phyloP scores from a whole-genome alignment of 2,888 invertebrate genomes.

The Erebia epiphron region DNA sequence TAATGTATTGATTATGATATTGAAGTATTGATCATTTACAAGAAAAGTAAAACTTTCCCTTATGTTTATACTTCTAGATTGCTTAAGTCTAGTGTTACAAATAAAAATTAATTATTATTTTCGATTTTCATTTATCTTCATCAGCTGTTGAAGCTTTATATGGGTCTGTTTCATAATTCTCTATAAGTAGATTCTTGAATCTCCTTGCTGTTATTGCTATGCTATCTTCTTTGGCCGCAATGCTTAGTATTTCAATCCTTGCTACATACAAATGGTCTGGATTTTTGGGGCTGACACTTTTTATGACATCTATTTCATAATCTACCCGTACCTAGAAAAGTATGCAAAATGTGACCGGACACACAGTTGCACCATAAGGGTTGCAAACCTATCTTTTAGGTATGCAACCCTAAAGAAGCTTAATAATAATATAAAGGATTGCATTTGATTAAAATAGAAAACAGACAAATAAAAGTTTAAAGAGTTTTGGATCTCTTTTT shows the following conservation, averaged over 20 bases:
- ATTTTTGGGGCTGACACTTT: slow-evolving; percentile 86
- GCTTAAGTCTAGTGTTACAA: slow-evolving; percentile 14
- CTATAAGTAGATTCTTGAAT: slow-evolving; percentile 87
- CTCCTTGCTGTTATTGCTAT: slow-evolving; percentile 85
- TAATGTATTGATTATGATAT: slow-evolving; percentile 1
- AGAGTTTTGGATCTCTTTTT: too few species aligned
- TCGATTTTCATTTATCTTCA: slow-evolving; percentile 40
- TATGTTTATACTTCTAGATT: slow-evolving; percentile 1
- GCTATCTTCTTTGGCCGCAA: slow-evolving; percentile 79
- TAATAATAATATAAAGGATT: too few species aligned
- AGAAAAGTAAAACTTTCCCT: neutral
- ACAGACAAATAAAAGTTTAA: too few species aligned
- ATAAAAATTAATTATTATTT: slow-evolving; percentile 25
- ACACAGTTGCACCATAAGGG: too few species aligned
- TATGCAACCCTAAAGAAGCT: too few species aligned
- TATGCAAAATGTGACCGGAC: neutral
- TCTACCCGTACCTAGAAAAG: slow-evolving; percentile 83
- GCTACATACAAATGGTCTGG: slow-evolving; percentile 86
- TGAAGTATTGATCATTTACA: neutral
- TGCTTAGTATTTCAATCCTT: slow-evolving; percentile 85
- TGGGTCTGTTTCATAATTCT: slow-evolving; percentile 86
- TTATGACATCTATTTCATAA: slow-evolving; percentile 91
- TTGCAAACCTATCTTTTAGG: too few species aligned
- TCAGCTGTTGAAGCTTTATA: slow-evolving; percentile 61
- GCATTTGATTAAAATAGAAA: too few species aligned